These are phyloP conservation scores for Misgurnus anguillicaudatus DNA, from an alignment of 2,113 vertebrate genomes.

Conservation along the genomic window DNA sequence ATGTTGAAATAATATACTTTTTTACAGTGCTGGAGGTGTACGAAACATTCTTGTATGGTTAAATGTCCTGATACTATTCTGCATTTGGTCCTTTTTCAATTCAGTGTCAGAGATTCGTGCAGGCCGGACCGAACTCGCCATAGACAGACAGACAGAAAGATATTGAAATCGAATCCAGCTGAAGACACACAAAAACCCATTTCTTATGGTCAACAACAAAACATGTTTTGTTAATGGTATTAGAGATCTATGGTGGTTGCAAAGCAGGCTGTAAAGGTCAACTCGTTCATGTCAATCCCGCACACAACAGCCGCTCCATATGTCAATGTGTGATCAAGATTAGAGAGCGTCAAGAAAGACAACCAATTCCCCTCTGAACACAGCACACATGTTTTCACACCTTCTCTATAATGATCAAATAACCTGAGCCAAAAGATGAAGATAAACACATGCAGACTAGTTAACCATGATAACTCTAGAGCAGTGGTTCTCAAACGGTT, in stretches of 20 bases:
- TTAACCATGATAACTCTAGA: no score
- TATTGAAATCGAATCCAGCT: constrained; percentile 5
- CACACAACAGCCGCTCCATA: constrained; percentile 35
- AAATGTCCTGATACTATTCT: no score
- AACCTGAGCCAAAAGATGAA: background rate
- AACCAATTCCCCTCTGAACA: constrained; percentile 20
- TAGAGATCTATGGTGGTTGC: constrained; percentile 27
- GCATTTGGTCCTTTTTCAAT: no score
- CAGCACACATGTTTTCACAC: constrained; percentile 1
- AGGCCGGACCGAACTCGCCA: background rate
- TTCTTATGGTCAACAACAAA: constrained; percentile 13
- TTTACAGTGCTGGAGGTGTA: no score
- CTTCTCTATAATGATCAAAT: background rate
- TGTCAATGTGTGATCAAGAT: constrained; percentile 39
- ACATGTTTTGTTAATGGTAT: constrained; percentile 21
- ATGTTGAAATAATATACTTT: no score
- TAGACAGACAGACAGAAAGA: constrained; percentile 10
- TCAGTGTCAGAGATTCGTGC: background rate
- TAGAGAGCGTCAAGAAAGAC: constrained; percentile 25
- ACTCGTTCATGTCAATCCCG: constrained; percentile 28
- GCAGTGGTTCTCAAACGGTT: no score
- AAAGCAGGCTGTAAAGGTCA: constrained; percentile 53
- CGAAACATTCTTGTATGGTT: no score
- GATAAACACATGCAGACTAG: no score
- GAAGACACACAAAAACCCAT: constrained; percentile 4